Base-by-base conservation (phyloP, 2,113 vertebrate genomes). In the Psilopogon haemacephalus region DNA sequence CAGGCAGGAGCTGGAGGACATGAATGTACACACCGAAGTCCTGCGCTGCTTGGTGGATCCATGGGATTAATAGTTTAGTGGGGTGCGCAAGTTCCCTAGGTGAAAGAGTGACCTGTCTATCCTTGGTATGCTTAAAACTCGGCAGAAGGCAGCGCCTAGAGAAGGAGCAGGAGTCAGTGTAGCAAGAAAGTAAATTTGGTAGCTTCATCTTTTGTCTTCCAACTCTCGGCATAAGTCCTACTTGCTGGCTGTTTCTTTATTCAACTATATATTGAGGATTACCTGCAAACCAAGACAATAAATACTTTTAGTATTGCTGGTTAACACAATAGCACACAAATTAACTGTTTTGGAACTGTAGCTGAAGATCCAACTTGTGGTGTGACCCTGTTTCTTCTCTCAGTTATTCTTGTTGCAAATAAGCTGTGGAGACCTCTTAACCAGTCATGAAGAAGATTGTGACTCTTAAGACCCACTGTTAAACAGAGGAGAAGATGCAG, bases 1-100 rank as follows among this genome's bases (percentile, higher is more conserved):
- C n/a, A 54, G 64, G 20, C 40, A 76, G 59, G 40, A 80, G 11
- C 27, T 75, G 50, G 12, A 86, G 37, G 54, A 85, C 30, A 24
- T 44, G 63, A 28, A 40, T 0, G 2, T 76, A 19, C 0, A 3
- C 37, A 16, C 14, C 0, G 2, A 60, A 33, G 12, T 84, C 37
- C 35, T 90, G 2, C 21, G n/a, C 77, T 79, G 19, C 56, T 38
- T 11, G 1, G 13, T 54, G 63, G 11, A 35, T 75, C 87, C 7
- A 10, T 37, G 67, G 32, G 4, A 72, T 35, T 58, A 15, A 14
- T 42, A 42, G 42, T 19, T 40, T 28, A 24, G 15, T 28, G 33
- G 17, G 17, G 7, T 79, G 27, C 6, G 28, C 12, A 26, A 26
- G 37, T 64, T 84, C 24, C 26, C 14, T 32, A 2, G 37, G 32